These are phyloP conservation scores for Coracias cyanogaster DNA, from an alignment of 2,797 vertebrate species.

Conservation along the genomic window DNA sequence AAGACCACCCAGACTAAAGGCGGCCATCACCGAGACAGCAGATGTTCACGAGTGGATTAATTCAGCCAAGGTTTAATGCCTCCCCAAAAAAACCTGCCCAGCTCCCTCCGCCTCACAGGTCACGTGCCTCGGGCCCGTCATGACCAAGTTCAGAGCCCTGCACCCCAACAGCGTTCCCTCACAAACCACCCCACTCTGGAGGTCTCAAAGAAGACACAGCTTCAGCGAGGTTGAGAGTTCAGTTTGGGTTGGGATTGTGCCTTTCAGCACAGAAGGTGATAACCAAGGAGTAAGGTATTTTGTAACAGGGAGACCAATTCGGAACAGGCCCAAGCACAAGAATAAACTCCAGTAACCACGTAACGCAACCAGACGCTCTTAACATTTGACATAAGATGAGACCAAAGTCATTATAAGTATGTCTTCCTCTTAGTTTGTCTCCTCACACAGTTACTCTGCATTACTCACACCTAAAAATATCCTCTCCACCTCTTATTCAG, in stretches of 20 bases:
- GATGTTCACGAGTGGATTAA: not conserved
- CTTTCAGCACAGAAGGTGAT: not conserved
- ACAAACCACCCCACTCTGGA: not conserved
- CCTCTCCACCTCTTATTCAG: not conserved
- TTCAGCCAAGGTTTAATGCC: not conserved
- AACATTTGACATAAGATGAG: not conserved
- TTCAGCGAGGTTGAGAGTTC: not conserved
- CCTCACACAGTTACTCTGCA: not conserved
- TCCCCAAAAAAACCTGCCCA: not conserved
- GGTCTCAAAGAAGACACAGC: not conserved
- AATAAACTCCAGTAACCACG: not conserved
- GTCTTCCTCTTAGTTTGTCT: not conserved
- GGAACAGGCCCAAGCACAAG: not conserved
- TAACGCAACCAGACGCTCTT: not conserved
- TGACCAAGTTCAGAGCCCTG: not conserved
- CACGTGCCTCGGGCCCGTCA: accelerated
- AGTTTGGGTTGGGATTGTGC: not conserved
- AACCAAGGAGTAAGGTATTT: not conserved
- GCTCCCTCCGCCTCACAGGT: not conserved
- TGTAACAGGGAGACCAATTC: not conserved
- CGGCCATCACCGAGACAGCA: not conserved
- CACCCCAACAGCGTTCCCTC: not conserved
- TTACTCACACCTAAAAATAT: not conserved
- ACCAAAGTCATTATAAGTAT: not conserved
- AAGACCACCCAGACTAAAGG: no score